These are phyloP conservation scores for Electrophaes corylata DNA, from an alignment of 2,888 invertebrate species.

Conservation along the genomic window DNA sequence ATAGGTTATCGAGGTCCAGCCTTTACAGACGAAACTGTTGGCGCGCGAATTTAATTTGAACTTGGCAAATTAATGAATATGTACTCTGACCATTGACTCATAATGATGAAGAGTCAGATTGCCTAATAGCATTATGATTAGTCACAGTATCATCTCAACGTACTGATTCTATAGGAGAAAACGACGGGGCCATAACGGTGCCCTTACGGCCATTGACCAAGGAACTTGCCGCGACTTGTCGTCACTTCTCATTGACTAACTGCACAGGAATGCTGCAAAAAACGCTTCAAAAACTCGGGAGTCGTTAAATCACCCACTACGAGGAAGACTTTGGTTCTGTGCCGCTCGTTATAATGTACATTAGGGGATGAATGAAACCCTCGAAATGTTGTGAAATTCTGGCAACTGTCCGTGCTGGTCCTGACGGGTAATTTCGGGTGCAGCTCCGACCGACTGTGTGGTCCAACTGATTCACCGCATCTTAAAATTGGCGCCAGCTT, in stretches of 20 bases:
- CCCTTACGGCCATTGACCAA: conserved; percentile 28
- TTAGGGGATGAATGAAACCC: conserved; percentile 33
- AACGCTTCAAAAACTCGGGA: conserved; percentile 23
- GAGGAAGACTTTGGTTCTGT: conserved; percentile 20
- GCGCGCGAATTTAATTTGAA: not conserved
- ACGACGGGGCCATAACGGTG: conserved; percentile 19
- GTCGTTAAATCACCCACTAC: conserved; percentile 25
- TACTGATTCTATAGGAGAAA: conserved; percentile 1
- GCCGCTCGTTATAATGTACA: conserved; percentile 16
- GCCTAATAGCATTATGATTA: conserved; percentile 15
- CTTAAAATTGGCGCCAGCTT: not conserved
- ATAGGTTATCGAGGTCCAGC: too few relatives aligned
- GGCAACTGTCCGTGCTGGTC: conserved; percentile 23
- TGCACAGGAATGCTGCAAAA: conserved; percentile 40
- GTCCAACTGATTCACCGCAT: conserved; percentile 12
- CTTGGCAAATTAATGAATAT: not conserved
- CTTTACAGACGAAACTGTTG: not conserved
- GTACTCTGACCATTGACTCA: conserved; percentile 22
- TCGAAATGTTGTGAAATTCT: conserved; percentile 29
- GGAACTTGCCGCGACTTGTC: conserved; percentile 30
- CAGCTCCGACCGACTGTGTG: conserved; percentile 25
- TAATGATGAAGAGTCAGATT: conserved; percentile 13
- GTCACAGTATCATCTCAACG: conserved; percentile 19
- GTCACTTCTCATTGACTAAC: conserved; percentile 43
- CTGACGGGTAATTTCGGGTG: conserved; percentile 21